Percentiles rank a stretch among this genome's conserved stretches.
Evolutionary conservation across 2,888 invertebrate genomes (phyloP).

Genomic region (Phalera bucephala): DNA sequence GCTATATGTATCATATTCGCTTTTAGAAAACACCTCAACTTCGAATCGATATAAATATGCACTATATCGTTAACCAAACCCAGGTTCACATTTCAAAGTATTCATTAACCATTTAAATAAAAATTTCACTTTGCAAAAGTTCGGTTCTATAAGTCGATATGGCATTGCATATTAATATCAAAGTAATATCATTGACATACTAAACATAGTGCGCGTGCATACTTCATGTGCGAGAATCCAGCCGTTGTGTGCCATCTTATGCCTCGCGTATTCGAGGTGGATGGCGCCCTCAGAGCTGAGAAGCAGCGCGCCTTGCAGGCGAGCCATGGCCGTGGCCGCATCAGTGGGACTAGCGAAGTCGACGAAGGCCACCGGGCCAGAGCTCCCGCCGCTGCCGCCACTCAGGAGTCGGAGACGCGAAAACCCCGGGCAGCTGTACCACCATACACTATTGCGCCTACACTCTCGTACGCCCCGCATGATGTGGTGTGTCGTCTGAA

Average conservation of each 20-base stretch:
- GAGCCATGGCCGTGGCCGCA: slow-evolving; percentile 95
- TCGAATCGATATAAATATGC: slow-evolving; percentile 3
- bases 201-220: slow-evolving; percentile 68
- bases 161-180: too few relatives aligned
- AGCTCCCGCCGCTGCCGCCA: slow-evolving; percentile 87
- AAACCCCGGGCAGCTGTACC: slow-evolving; percentile 98
- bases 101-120: slow-evolving; percentile 15
- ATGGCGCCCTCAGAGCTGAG: slow-evolving; percentile 98
- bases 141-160: too few relatives aligned
- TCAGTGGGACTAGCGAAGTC: slow-evolving; percentile 97
- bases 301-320: slow-evolving; percentile 97
- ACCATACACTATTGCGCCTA: slow-evolving; percentile 71
- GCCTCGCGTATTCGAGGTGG: slow-evolving; percentile 99
- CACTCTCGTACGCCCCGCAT: slow-evolving; percentile 64
- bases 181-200: too few relatives aligned
- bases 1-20: too few relatives aligned
- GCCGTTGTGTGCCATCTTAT: slow-evolving; percentile 94
- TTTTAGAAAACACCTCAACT: slow-evolving; percentile 9
- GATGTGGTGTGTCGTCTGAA: slow-evolving; percentile 26
- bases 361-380: slow-evolving; percentile 96
- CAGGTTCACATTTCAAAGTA: too few relatives aligned
- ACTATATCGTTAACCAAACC: slow-evolving; percentile 3
- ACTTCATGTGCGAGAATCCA: slow-evolving; percentile 83
- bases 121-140: too few relatives aligned
- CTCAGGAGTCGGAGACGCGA: slow-evolving; percentile 97